Evolutionary conservation across 2,113 vertebrate species (phyloP).

Genomic region (Vulpes ferrilata): DNA sequence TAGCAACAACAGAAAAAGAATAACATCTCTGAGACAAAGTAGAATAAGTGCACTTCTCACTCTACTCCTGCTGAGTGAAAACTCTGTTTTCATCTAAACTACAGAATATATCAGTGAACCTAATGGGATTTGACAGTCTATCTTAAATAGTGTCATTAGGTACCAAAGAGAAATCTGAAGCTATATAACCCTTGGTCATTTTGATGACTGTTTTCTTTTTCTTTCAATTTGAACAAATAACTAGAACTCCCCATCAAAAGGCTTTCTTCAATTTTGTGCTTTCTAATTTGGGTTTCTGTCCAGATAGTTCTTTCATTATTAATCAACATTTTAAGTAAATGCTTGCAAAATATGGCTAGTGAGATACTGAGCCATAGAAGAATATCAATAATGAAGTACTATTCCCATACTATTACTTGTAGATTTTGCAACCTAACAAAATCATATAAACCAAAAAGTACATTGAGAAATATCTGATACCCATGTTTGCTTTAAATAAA

Average conservation of each 20-base stretch:
- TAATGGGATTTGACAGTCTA: conserved; percentile 81
- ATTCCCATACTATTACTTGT: background rate
- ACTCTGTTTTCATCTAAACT: conserved; percentile 75
- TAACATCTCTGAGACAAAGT: conserved; percentile 60
- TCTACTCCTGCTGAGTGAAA: conserved; percentile 70
- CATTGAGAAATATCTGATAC: background rate
- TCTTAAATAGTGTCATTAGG: conserved; percentile 80
- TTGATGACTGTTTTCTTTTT: conserved; percentile 59
- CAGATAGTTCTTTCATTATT: conserved; percentile 8
- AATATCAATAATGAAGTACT: background rate
- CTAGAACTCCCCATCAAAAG: background rate
- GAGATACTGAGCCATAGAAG: background rate
- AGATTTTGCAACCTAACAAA: background rate
- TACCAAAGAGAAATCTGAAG: conserved; percentile 64
- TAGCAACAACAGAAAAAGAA: conserved; percentile 40
- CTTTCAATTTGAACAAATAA: conserved; percentile 63
- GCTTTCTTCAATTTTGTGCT: background rate
- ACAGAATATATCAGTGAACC: conserved; percentile 72
- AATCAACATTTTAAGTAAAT: conserved; percentile 14
- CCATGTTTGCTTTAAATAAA: background rate
- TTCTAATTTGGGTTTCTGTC: background rate
- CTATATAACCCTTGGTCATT: conserved; percentile 27
- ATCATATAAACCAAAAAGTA: background rate
- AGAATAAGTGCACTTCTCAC: conserved; percentile 71
- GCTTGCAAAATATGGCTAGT: background rate